Conservation (phyloP, 2,113 vertebrate genomes). For the Benitochromis conjunctus region DNA sequence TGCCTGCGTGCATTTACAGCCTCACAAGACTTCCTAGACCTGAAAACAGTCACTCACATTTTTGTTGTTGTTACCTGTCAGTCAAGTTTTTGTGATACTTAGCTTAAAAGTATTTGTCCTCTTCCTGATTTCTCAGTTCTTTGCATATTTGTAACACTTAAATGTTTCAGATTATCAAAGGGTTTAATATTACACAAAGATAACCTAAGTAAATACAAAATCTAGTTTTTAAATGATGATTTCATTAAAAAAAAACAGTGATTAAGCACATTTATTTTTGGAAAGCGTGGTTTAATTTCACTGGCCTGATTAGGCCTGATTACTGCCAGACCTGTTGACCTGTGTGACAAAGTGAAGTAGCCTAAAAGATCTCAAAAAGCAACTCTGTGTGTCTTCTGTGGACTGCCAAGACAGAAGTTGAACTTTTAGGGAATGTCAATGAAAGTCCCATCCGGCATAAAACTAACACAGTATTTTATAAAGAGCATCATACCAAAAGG, state of each 20-base stretch:
- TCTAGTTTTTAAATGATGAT: background rate
- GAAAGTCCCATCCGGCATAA: background rate
- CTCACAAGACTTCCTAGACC: background rate
- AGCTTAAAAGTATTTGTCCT: background rate
- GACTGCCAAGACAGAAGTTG: background rate
- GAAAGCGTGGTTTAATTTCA: background rate
- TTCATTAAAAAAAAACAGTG: background rate
- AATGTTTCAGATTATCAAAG: background rate
- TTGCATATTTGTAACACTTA: background rate
- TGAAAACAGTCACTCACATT: background rate
- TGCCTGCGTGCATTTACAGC: background rate
- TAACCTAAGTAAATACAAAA: accelerated
- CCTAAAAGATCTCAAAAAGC: background rate
- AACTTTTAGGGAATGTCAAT: background rate
- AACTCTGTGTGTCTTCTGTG: background rate
- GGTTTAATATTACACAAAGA: background rate
- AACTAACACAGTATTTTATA: background rate
- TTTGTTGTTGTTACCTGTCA: background rate
- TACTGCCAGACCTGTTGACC: background rate
- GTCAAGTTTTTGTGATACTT: background rate
- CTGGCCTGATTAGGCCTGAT: background rate
- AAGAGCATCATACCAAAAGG: background rate
- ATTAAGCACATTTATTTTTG: background rate
- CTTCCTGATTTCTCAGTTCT: background rate
- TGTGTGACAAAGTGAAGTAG: background rate